Evolutionary conservation across 2,113 vertebrate species (phyloP).

Genomic region (Burhinus oedicnemus): DNA sequence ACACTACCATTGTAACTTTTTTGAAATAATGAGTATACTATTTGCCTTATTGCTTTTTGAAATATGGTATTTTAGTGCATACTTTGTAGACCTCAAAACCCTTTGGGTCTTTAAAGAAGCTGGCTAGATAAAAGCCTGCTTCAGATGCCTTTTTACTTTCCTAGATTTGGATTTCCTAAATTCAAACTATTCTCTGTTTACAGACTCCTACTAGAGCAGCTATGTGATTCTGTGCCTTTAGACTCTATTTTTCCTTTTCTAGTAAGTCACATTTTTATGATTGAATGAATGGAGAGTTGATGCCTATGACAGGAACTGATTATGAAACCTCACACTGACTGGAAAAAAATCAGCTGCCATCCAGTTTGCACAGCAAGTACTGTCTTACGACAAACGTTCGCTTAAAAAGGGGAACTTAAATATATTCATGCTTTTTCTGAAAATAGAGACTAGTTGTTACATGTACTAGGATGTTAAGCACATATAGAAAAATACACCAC

Average conservation of each 20-base stretch:
- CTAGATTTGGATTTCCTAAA: conserved; percentile 75
- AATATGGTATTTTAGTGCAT: conserved; percentile 75
- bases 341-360: conserved; percentile 40
- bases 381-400: conserved; percentile 6
- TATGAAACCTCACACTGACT: conserved; percentile 40
- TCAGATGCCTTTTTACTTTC: conserved; percentile 81
- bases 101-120: conserved; percentile 74
- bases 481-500: conserved; percentile 22
- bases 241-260: conserved; percentile 74
- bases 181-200: conserved; percentile 81
- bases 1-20: conserved; percentile 83
- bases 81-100: conserved; percentile 79
- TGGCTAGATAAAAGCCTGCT: conserved; percentile 72
- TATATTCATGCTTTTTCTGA: not conserved
- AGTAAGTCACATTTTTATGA: conserved; percentile 72
- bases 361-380: conserved; percentile 42
- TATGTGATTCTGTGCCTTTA: conserved; percentile 83
- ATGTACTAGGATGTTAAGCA: conserved; percentile 40
- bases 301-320: conserved; percentile 30
- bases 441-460: conserved; percentile 43
- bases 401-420: conserved; percentile 5
- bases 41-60: conserved; percentile 86
- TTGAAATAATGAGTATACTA: conserved; percentile 78
- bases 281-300: conserved; percentile 68
- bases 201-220: conserved; percentile 83